Base-by-base conservation (phyloP, 2,797 vertebrate species). In the Poliocrania exsul region DNA sequence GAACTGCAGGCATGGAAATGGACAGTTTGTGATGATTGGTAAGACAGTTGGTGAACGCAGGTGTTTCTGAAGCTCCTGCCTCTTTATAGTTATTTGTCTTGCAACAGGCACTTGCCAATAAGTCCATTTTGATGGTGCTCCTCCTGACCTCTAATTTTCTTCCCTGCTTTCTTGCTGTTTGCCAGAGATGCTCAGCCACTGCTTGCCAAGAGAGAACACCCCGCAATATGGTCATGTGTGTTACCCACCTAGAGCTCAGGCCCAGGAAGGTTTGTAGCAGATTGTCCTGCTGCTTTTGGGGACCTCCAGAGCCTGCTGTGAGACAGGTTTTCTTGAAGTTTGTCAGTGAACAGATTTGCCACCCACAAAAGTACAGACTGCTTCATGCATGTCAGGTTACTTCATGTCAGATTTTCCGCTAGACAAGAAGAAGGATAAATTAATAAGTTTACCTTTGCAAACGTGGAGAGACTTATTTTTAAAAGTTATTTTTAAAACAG, bases 331-430 rank as follows among this genome's bases (percentile, higher is more conserved):
- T 67, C 69, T 90, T 72, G 75, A 65, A 81, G 35, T 94, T 94
- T 94, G 95, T 91, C 95, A 95, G 85, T 83, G 94, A 96, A 95
- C 95, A 95, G 95, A 96, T 96, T 95, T 96, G 79, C 82, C 82
- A 91, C 65, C 75, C 79, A 83, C 85, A 83, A 81, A 92, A 90
- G 65, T 86, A 92, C 91, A 92, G 91, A 75, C 65, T 91, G 92
- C 69, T 58, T 92, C 54, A 3, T 29, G 79, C 61, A 35, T 83
- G 65, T 50, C 65, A n/a, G 85, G 75, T 92, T 72, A 23, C 28
- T 37, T 28, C 5, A 31, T 20, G 87, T 86, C 89, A 72, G 53
- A 53, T 69, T 90, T 78, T 57, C 86, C 0, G 3, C 65, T 86
- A 90, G 79, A 78, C 46, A 6, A 72, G 65, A 86, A 81, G 57